A percentile compares a stretch with the other conserved stretches of the same genome.
These are phyloP conservation scores for Leptosomus discolor DNA, from an alignment of 2,113 vertebrate genomes.

Conservation along the genomic window DNA sequence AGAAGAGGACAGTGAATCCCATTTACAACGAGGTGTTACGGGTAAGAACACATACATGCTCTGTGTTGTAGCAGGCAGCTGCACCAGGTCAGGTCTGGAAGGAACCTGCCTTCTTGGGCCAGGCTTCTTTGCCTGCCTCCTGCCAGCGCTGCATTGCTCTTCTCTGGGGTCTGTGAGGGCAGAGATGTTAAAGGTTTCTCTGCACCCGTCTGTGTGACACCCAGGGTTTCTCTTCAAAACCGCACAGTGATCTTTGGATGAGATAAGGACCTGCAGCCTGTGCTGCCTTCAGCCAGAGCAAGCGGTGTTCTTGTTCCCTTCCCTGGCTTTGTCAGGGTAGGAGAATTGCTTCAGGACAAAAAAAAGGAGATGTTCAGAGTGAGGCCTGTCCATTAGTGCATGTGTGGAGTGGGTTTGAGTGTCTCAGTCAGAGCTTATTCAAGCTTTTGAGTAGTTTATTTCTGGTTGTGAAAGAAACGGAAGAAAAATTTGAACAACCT, in stretches of 20 bases:
- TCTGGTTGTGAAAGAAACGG: not conserved
- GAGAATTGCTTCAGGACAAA: not conserved
- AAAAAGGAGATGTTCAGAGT: not conserved
- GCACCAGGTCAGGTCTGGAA: not conserved
- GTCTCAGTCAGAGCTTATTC: not conserved
- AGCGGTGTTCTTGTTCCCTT: not conserved
- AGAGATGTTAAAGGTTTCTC: not conserved
- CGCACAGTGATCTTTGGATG: not conserved
- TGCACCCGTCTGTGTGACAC: not conserved
- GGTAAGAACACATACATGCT: not conserved
- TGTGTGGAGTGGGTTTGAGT: not conserved
- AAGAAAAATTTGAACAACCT: not conserved
- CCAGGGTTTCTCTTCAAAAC: not conserved
- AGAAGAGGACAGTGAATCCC: conserved; percentile 70
- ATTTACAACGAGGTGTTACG: conserved; percentile 73
- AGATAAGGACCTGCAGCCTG: not conserved
- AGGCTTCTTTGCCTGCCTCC: not conserved
- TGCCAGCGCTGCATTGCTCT: not conserved
- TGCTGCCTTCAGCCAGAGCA: not conserved
- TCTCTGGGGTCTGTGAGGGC: not conserved
- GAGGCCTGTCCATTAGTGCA: not conserved
- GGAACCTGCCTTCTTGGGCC: not conserved
- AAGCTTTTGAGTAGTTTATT: not conserved
- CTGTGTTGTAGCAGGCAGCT: not conserved
- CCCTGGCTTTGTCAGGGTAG: not conserved